phyloP scores from a whole-genome alignment of 2,888 invertebrate genomes.

The Ypsolopha sequella region DNA sequence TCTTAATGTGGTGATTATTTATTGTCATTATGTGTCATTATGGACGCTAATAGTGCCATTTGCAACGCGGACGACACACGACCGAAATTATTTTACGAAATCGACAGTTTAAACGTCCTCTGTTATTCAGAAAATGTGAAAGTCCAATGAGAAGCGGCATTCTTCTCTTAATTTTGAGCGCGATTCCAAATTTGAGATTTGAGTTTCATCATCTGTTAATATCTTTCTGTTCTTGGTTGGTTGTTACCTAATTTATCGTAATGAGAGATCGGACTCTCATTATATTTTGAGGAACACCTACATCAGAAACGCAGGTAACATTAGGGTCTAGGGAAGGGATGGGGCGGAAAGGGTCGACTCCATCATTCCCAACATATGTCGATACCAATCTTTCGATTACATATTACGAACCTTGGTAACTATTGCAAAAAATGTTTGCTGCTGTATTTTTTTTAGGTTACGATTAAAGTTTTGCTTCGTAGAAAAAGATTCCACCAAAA shows the following conservation, averaged over 20 bases:
- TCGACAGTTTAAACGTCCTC: constrained; percentile 28
- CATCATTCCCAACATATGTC: constrained; percentile 40
- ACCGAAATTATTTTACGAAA: constrained; percentile 43
- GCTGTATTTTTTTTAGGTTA: too few relatives aligned
- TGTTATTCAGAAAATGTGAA: constrained; percentile 45
- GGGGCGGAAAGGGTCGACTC: constrained; percentile 41
- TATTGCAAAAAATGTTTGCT: constrained; percentile 12
- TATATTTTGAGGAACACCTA: constrained; percentile 29
- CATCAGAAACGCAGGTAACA: constrained; percentile 38
- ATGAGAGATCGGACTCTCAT: constrained; percentile 17
- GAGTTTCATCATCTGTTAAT: not conserved
- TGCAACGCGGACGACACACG: constrained; percentile 36
- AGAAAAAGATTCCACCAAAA: too few relatives aligned
- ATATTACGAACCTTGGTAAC: constrained; percentile 16
- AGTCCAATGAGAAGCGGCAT: constrained; percentile 12
- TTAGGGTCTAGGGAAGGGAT: constrained; percentile 44
- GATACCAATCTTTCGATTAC: constrained; percentile 45
- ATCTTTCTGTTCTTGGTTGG: not conserved
- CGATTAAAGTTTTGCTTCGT: too few relatives aligned
- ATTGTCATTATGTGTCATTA: constrained; percentile 62
- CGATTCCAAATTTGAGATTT: not conserved
- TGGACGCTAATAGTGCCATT: constrained; percentile 43
- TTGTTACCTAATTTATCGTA: not conserved
- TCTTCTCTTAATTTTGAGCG: not conserved
- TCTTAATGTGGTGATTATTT: constrained; percentile 49